phyloP scores from a whole-genome alignment of 2,888 invertebrate species.

The Diogma glabrata region DNA sequence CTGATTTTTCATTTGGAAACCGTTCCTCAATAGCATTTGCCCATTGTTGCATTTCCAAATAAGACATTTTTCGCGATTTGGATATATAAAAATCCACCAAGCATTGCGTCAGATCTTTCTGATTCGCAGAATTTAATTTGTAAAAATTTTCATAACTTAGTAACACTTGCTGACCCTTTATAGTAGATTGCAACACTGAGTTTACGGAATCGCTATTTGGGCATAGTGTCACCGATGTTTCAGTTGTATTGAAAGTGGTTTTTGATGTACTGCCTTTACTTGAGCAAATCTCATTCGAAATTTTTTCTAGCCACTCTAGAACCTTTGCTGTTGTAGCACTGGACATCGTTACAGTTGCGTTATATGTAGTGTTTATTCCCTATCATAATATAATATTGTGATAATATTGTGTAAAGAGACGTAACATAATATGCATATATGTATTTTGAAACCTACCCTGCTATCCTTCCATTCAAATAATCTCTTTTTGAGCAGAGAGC shows the following conservation, averaged over 20 bases:
- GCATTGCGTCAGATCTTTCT: not conserved
- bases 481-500: not conserved
- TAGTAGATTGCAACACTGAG: not conserved
- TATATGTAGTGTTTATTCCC: not conserved
- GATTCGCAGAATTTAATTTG: not conserved
- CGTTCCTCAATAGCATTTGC: not conserved
- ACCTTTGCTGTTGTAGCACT: not conserved
- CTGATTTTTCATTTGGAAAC: not conserved
- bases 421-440: not conserved
- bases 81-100: not conserved
- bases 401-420: too few relatives aligned
- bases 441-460: not conserved
- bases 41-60: not conserved
- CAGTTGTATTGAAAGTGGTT: not conserved
- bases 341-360: not conserved
- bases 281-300: not conserved
- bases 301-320: not conserved
- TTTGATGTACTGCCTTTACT: not conserved
- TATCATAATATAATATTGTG: not conserved
- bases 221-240: not conserved
- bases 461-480: too few relatives aligned
- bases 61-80: not conserved
- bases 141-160: not conserved
- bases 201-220: not conserved
- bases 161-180: not conserved